Evolutionary conservation across 2,797 vertebrate species (phyloP).

Genomic region (Semotilus atromaculatus): DNA sequence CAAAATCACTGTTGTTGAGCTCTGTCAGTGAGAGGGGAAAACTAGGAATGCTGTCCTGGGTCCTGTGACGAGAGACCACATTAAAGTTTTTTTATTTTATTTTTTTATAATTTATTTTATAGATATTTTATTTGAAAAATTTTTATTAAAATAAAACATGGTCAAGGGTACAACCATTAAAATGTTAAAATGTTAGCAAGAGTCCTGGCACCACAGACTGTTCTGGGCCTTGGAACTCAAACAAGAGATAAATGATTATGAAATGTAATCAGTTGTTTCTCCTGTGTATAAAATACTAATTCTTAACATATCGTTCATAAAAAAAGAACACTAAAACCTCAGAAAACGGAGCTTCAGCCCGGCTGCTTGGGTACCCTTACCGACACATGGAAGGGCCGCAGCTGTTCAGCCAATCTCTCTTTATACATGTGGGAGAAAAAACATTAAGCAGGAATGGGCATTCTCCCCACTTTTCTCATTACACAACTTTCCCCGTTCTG

Average conservation of each 20-base stretch:
- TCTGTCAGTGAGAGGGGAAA: not conserved
- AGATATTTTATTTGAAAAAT: not conserved
- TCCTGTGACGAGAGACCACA: not conserved
- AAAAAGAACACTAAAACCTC: not conserved
- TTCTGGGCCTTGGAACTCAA: slow-evolving; percentile 5
- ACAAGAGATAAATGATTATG: slow-evolving; percentile 5
- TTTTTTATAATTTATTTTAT: not conserved
- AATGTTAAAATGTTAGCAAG: not conserved
- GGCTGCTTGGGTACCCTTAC: slow-evolving; percentile 18
- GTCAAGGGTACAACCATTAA: not conserved
- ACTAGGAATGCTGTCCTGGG: not conserved
- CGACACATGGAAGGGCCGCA: slow-evolving; percentile 41
- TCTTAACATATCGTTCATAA: slow-evolving; percentile 15
- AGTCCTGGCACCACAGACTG: not conserved
- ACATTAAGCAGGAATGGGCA: slow-evolving; percentile 65
- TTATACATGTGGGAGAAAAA: slow-evolving; percentile 70
- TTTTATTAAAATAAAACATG: not conserved
- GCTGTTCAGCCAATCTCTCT: slow-evolving; percentile 56
- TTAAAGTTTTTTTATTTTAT: not conserved
- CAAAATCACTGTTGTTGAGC: slow-evolving; percentile 1
- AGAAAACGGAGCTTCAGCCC: slow-evolving; percentile 12
- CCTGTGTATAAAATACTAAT: slow-evolving; percentile 10
- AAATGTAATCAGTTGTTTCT: slow-evolving; percentile 1
- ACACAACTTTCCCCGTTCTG: slow-evolving; percentile 76
- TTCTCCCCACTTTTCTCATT: slow-evolving; percentile 74